Conservation (phyloP, 2,797 vertebrate species). For the Xenops minutus region DNA sequence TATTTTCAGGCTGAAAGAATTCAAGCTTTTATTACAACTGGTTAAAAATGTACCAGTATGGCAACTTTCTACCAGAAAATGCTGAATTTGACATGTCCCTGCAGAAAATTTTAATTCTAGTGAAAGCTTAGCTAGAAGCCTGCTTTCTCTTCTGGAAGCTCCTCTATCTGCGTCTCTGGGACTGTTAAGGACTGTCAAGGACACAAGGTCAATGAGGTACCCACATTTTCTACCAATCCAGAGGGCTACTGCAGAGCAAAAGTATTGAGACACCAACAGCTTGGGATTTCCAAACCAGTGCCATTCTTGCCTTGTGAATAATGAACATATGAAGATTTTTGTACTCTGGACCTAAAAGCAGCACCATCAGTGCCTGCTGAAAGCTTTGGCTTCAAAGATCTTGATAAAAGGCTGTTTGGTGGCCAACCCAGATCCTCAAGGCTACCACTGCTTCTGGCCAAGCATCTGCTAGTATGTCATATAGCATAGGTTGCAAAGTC, state of each 20-base stretch:
- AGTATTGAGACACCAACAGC: background rate
- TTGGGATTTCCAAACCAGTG: background rate
- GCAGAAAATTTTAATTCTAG: background rate
- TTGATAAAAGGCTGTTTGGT: background rate
- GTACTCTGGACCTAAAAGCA: background rate
- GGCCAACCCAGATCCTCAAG: background rate
- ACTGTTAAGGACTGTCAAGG: background rate
- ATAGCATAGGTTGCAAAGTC: background rate
- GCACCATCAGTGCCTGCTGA: background rate
- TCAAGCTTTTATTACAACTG: background rate
- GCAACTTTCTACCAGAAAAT: background rate
- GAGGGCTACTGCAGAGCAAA: background rate
- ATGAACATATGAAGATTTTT: background rate
- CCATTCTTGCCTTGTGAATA: background rate
- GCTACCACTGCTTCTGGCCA: background rate
- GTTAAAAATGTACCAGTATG: background rate
- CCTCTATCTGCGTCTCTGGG: background rate
- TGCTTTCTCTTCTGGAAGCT: background rate
- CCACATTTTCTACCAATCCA: background rate
- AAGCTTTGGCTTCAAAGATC: background rate
- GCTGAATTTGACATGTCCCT: background rate
- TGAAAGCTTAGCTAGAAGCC: background rate
- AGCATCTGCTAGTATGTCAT: background rate
- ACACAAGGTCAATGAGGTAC: background rate
- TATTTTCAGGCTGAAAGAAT: background rate